Evolutionary conservation across 2,888 invertebrate genomes (phyloP), one percentile per base, ranked within the genome.

Genomic region (Eristalis pertinax): DNA sequence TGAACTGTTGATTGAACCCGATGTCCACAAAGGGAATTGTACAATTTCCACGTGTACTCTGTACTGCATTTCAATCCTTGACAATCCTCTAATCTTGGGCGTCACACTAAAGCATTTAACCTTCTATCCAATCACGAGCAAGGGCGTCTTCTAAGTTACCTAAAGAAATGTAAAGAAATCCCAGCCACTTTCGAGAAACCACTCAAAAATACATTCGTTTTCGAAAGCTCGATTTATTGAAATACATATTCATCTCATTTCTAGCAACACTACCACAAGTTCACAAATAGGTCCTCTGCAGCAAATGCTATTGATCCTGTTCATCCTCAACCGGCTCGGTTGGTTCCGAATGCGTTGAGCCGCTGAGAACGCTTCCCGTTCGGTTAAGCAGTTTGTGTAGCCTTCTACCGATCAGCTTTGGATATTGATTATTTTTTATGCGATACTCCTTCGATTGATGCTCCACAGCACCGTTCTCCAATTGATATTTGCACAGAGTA

Each of bases 391-490:
- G 93, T 86, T 94, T 94, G 90, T 95, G 95, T n/a, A 97, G 94
- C 89, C 97, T 94, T 92, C 96, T 96, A 1, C 97, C 97, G 90
- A 97, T 96, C 79, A 96, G 93, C 91, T 97, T 97, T 1, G 96
- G 96, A 93, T 97, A 97, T 89, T 94, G 94, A 91, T 96, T 96
- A 89, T 96, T 96, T 93, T 96, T 96, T 75, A 98, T 95, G 89
- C 97, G 94, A 93, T 95, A 97, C 91, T 98, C 98, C 93, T 98
- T 98, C 89, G 98, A 98, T 91, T 98, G 97, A 93, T 99, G 98
- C 58, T 96, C 96, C 0, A 98, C 97, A 41, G 98, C 98, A 13
- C 99, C 99, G 94, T 98, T 97, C 89, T 96, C 94, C 81, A 99
- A 93, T 92, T 99, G 98, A 93, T 96, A 97, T 91, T 96, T 94